Evolutionary conservation across 2,888 invertebrate genomes (phyloP).

Genomic region (Eupithecia pulchellata): DNA sequence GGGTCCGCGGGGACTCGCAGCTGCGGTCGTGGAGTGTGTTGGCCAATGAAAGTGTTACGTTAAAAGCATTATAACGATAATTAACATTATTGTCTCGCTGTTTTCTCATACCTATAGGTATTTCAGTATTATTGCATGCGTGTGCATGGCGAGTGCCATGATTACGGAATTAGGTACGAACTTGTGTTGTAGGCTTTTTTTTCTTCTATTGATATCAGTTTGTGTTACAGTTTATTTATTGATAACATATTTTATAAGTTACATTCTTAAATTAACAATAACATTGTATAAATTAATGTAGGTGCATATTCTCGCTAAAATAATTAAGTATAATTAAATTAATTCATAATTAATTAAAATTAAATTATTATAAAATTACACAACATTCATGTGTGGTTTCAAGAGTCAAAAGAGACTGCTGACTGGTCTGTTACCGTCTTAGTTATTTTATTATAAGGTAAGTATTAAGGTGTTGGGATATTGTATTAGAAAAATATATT

Average conservation of each 20-base stretch:
- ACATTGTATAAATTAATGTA: too few species aligned
- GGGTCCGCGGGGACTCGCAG: too few species aligned
- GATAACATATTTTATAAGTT: too few species aligned
- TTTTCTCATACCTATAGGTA: not conserved
- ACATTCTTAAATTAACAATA: too few species aligned
- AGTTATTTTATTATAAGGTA: not conserved
- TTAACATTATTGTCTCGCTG: not conserved
- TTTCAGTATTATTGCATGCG: not conserved
- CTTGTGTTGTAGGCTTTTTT: not conserved
- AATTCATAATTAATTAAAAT: too few species aligned
- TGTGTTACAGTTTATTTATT: too few species aligned
- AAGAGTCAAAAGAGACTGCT: not conserved
- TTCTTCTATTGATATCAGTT: not conserved
- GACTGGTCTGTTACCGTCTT: not conserved
- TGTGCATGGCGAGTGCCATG: not conserved
- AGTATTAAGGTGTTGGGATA: too few species aligned
- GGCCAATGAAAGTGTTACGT: not conserved
- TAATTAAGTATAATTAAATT: too few species aligned
- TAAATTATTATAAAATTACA: too few species aligned
- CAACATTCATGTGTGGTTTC: not conserved
- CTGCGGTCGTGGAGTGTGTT: too few species aligned
- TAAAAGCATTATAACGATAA: not conserved
- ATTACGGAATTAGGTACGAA: not conserved
- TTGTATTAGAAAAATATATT: not conserved
- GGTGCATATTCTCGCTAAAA: too few species aligned